Percentiles rank a stretch among this genome's conserved stretches.
Evolutionary conservation across 2,113 vertebrate genomes (phyloP).

Genomic region (Odontesthes bonariensis): DNA sequence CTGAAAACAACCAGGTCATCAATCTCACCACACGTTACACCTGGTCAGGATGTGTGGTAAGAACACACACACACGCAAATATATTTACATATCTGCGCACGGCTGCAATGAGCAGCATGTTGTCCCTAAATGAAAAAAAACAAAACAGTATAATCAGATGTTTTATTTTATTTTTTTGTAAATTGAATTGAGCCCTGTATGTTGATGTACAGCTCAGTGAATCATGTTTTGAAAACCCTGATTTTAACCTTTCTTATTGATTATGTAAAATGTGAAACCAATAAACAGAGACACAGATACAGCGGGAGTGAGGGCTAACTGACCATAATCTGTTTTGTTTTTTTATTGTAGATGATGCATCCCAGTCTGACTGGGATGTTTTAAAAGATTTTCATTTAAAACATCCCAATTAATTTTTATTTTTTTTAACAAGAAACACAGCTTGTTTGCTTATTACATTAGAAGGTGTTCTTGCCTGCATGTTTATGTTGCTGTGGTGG

Average conservation of each 20-base stretch:
- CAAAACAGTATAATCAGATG: background rate
- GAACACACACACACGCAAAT: conserved; percentile 27
- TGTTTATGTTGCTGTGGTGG: conserved; percentile 47
- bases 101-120: background rate
- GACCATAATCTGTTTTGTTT: conserved; percentile 45
- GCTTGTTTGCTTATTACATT: conserved; percentile 56
- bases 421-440: conserved; percentile 45
- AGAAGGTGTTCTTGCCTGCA: conserved; percentile 48
- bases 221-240: conserved; percentile 1
- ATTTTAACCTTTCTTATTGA: conserved; percentile 7
- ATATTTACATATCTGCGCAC: background rate
- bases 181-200: conserved; percentile 13
- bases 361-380: conserved; percentile 22
- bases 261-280: conserved; percentile 31
- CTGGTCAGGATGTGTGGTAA: conserved; percentile 93
- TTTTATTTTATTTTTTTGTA: background rate
- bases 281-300: background rate
- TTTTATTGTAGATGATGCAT: conserved; percentile 45
- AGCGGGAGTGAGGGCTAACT: conserved; percentile 37
- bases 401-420: background rate
- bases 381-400: conserved; percentile 19
- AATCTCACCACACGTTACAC: conserved; percentile 93
- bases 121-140: background rate
- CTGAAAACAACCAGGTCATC: conserved; percentile 95
- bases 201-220: background rate